Conservation (phyloP, 2,888 invertebrate genomes). For the Xylocampa areola region DNA sequence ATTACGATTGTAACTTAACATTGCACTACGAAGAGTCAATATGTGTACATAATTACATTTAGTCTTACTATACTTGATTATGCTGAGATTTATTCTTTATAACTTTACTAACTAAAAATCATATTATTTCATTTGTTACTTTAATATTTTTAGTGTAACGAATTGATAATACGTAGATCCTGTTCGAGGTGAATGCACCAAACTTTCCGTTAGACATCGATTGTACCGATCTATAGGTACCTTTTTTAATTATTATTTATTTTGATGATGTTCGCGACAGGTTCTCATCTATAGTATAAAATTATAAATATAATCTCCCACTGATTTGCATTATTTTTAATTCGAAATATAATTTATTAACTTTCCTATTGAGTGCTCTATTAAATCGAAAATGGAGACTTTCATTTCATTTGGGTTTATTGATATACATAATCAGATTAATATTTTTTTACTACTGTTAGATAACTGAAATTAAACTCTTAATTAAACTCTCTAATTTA, state of each 20-base stretch:
- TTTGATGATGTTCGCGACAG: constrained; percentile 19
- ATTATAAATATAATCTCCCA: constrained; percentile 2
- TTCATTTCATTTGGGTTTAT: not conserved
- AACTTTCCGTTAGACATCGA: constrained; percentile 43
- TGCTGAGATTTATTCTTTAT: too few relatives aligned
- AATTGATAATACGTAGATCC: constrained; percentile 50
- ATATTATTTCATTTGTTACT: constrained; percentile 13
- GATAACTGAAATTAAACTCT: too few relatives aligned
- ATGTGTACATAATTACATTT: too few relatives aligned
- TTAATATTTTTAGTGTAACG: constrained; percentile 22
- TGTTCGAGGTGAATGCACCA: constrained; percentile 48
- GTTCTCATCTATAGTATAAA: constrained; percentile 18
- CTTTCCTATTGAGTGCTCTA: not conserved
- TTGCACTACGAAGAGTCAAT: too few relatives aligned
- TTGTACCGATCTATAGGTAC: constrained; percentile 28
- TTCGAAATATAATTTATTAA: constrained; percentile 21
- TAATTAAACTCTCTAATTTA: too few relatives aligned
- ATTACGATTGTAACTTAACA: too few relatives aligned
- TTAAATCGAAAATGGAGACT: not conserved
- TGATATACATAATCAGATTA: not conserved
- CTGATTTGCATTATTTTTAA: constrained; percentile 18
- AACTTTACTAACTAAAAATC: constrained; percentile 2
- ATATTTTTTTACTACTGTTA: too few relatives aligned
- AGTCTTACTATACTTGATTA: too few relatives aligned
- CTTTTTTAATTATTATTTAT: constrained; percentile 37